These are phyloP conservation scores for Phortica variegata DNA, from an alignment of 1,140 invertebrate species.

Conservation along the genomic window DNA sequence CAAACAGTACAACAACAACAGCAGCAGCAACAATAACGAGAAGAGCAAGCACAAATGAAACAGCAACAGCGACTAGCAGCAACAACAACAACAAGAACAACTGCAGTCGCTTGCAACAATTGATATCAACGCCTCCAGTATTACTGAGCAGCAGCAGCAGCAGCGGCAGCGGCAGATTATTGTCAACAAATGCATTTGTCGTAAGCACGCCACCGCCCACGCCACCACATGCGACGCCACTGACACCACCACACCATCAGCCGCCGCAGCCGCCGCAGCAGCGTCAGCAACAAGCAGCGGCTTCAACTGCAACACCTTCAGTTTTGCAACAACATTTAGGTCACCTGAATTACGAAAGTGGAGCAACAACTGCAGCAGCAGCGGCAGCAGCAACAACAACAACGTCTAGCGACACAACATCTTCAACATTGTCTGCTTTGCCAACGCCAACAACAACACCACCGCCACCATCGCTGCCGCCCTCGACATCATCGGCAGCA, in stretches of 20 bases:
- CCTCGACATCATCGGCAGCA: too few species aligned
- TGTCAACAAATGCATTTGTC: constrained; percentile 16
- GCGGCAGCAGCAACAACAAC: constrained; percentile 7
- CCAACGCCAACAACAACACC: neutral
- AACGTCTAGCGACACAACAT: constrained; percentile 12
- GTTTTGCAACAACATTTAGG: constrained; percentile 57
- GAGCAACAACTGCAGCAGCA: constrained; percentile 42
- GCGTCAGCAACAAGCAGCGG: constrained; percentile 12
- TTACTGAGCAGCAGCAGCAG: constrained; percentile 37
- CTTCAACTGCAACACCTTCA: constrained; percentile 36
- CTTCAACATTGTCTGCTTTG: too few species aligned
- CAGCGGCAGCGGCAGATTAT: constrained; percentile 19
- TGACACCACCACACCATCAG: constrained; percentile 6
- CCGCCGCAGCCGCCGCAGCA: constrained; percentile 10
- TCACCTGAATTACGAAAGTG: constrained; percentile 57
- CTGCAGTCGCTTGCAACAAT: constrained; percentile 52
- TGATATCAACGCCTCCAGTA: constrained; percentile 56
- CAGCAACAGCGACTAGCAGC: constrained; percentile 1
- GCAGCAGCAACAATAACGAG: constrained; percentile 9
- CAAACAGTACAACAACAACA: constrained; percentile 9
- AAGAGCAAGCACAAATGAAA: constrained; percentile 15
- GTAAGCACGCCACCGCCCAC: constrained; percentile 32
- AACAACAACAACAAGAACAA: constrained; percentile 37
- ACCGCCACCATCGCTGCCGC: neutral
- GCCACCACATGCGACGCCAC: constrained; percentile 12